phyloP scores from a whole-genome alignment of 2,888 invertebrate genomes.

The Cheiracanthium punctorium region DNA sequence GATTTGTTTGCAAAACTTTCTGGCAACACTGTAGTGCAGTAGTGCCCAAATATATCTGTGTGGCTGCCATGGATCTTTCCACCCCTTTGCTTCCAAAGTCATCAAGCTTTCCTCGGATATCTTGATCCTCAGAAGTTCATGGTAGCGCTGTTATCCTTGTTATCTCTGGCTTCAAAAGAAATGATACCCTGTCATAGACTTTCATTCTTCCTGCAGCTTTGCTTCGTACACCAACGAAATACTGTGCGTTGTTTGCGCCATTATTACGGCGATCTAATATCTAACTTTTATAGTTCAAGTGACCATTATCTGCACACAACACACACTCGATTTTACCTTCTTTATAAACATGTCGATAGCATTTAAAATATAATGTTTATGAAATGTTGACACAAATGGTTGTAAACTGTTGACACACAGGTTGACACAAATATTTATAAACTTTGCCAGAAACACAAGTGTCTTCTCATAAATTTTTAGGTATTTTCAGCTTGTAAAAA shows the following conservation, averaged over 20 bases:
- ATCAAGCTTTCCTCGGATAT: conserved; percentile 4
- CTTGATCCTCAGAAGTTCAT: neutral
- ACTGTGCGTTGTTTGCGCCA: neutral
- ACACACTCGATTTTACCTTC: neutral
- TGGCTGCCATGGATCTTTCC: conserved; percentile 2
- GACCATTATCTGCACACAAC: neutral
- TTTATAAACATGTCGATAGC: neutral
- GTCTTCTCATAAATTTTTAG: neutral
- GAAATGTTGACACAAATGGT: no score
- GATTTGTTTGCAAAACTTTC: no score
- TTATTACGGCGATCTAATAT: neutral
- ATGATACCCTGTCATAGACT: conserved; percentile 11
- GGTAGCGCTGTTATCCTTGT: neutral
- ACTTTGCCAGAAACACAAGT: conserved; percentile 1
- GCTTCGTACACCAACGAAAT: conserved; percentile 31
- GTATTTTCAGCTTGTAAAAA: conserved; percentile 8
- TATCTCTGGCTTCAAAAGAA: conserved; percentile 28
- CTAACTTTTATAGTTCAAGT: neutral
- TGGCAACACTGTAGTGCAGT: no score
- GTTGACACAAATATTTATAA: neutral
- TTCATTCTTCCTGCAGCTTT: conserved; percentile 47
- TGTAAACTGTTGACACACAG: no score
- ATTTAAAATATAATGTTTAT: neutral
- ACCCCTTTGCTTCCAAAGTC: conserved; percentile 19
- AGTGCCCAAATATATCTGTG: neutral